A percentile compares a stretch with the other conserved stretches of the same genome.
phyloP scores from a whole-genome alignment of 2,888 invertebrate species.

The Heliconius ethilla region DNA sequence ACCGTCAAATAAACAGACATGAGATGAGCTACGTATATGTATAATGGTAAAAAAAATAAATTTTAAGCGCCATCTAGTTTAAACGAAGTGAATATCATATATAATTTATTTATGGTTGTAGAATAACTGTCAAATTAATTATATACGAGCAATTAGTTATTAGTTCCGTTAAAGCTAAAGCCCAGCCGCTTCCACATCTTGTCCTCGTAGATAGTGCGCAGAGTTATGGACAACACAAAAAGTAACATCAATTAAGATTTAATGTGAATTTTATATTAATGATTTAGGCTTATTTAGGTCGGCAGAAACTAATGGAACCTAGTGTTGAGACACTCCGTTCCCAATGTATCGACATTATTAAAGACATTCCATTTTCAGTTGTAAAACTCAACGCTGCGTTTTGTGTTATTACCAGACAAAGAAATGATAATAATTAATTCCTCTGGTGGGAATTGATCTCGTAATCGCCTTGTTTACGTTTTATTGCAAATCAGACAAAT shows the following conservation, averaged over 20 bases:
- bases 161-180: conserved; percentile 37
- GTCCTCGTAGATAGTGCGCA: background rate
- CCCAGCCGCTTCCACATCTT: conserved; percentile 5
- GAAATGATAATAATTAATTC: too few species aligned
- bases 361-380: too few species aligned
- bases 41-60: background rate
- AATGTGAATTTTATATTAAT: too few species aligned
- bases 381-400: too few species aligned
- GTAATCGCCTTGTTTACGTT: too few species aligned
- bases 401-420: too few species aligned
- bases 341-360: too few species aligned
- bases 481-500: too few species aligned
- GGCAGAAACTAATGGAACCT: too few species aligned
- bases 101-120: background rate
- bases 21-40: background rate
- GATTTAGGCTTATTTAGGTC: too few species aligned
- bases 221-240: background rate
- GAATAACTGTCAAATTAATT: conserved; percentile 32
- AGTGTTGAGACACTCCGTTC: too few species aligned
- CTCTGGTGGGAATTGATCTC: too few species aligned
- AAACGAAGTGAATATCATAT: background rate
- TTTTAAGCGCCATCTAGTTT: conserved; percentile 19
- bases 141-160: conserved; percentile 52
- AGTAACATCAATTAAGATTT: background rate
- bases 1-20: background rate